A percentile compares a stretch with the other conserved stretches of the same genome.
Conservation (phyloP, 2,888 invertebrate genomes). For the Acanthosepion pharaonis region DNA sequence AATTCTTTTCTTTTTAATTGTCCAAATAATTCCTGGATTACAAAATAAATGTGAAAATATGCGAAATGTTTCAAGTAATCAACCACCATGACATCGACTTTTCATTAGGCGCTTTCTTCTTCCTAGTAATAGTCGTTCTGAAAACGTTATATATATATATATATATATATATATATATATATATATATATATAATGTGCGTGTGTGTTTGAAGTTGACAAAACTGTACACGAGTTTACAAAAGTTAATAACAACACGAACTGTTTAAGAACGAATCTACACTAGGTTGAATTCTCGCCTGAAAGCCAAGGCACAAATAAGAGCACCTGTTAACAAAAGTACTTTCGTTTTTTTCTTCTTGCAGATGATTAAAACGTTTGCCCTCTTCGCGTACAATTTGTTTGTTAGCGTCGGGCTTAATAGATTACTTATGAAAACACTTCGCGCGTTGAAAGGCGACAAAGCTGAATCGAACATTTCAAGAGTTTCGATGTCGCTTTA, state of each 20-base stretch:
- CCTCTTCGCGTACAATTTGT: not conserved
- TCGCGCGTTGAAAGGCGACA: not conserved
- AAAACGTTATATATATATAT: too few species aligned
- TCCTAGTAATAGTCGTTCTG: too few species aligned
- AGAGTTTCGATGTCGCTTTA: not conserved
- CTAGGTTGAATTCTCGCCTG: not conserved
- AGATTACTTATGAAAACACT: not conserved
- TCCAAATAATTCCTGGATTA: too few species aligned
- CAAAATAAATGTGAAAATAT: too few species aligned
- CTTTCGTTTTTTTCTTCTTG: not conserved
- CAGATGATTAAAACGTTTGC: not conserved
- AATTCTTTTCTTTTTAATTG: too few species aligned
- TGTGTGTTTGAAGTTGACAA: not conserved
- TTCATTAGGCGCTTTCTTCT: too few species aligned
- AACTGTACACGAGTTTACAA: not conserved
- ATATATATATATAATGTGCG: too few species aligned
- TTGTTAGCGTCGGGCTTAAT: not conserved
- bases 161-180: too few species aligned
- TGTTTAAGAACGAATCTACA: not conserved
- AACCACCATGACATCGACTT: too few species aligned
- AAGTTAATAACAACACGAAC: not conserved
- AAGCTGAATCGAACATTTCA: conserved; percentile 9
- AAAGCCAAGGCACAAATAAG: not conserved
- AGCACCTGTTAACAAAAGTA: not conserved
- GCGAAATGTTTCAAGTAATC: too few species aligned